Evolutionary conservation across 2,797 vertebrate genomes (phyloP).

Genomic region (Microhierax caerulescens): DNA sequence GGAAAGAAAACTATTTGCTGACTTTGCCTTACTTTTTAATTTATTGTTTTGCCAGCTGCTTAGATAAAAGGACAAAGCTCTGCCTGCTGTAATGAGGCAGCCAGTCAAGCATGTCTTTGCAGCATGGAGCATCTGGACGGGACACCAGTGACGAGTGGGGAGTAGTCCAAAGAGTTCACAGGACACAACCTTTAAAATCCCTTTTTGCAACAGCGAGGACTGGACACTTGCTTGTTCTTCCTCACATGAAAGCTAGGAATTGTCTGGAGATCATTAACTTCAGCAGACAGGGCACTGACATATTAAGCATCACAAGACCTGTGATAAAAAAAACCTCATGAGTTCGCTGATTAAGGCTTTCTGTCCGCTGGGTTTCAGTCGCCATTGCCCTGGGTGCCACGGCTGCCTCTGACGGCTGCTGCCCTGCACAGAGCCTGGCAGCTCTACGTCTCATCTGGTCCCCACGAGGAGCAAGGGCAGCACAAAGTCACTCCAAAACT

Average conservation of each 20-base stretch:
- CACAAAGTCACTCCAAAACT: neutral
- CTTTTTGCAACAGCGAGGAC: neutral
- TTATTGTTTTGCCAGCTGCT: slow-evolving; percentile 60
- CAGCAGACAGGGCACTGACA: neutral
- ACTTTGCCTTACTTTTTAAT: slow-evolving; percentile 34
- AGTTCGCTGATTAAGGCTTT: neutral
- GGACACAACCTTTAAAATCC: neutral
- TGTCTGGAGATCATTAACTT: neutral
- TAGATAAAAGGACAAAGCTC: slow-evolving; percentile 33
- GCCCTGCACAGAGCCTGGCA: neutral
- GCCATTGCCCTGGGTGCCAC: fast-evolving
- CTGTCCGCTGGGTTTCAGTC: neutral
- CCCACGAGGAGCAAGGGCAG: neutral
- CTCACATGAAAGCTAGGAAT: neutral
- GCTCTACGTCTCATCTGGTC: fast-evolving
- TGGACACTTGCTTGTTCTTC: neutral
- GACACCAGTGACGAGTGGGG: fast-evolving
- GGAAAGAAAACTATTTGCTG: slow-evolving; percentile 54
- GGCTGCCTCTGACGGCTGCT: neutral
- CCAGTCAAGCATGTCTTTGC: neutral
- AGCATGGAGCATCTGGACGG: neutral
- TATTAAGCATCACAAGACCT: slow-evolving; percentile 31
- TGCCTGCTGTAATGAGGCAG: slow-evolving; percentile 19
- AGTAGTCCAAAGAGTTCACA: neutral
- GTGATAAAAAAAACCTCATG: neutral